Base-by-base conservation (phyloP, 2,797 vertebrate genomes). In the Melanotaenia trifasciata region DNA sequence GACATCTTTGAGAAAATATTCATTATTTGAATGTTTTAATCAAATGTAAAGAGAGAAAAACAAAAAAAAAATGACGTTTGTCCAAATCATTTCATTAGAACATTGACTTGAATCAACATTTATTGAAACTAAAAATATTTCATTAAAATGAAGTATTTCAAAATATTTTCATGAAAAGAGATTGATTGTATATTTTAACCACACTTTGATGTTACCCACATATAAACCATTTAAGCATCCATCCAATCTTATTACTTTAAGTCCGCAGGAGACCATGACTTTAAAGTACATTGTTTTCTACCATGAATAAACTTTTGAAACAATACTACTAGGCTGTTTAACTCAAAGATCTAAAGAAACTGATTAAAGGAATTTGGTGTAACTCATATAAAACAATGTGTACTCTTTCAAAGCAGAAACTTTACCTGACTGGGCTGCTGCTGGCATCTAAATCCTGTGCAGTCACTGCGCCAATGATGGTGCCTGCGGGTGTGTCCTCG, bases 401-500 rank as follows among this genome's bases (percentile, higher is more conserved):
- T 32, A 35, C 68, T 70, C 24, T 61, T 79, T 53, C 2, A 30
- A 62, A 78, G n/a, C 47, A 30, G 50, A 28, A 79, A 76, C 65
- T 91, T 93, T 94, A 99, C 98, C 97, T 96, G 70, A 99, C 94
- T 0, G 95, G 94, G 76, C 97, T 98, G 90, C 94, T 96, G 92
- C 96, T 96, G 84, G 96, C 95, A 35, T 99, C 98, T 0, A 98
- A 94, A 88, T 99, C 98, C 83, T 99, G 97, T 0, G 98, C 98
- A 1, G 98, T 99, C 69, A 99, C 98, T 0, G 98, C 97, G 1
- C 98, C 98, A 2, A 99, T 99, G 88, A 99, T 96, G 71, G 96
- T 98, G 14, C 97, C 98, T 1, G 96, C 93, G 0, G 96, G 96
- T 0, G 97, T 99, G 79, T 99, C 97, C 80, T 99, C 98, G 1